Conservation (phyloP, 2,797 vertebrate genomes). For the Spinibarbus caldwelli region DNA sequence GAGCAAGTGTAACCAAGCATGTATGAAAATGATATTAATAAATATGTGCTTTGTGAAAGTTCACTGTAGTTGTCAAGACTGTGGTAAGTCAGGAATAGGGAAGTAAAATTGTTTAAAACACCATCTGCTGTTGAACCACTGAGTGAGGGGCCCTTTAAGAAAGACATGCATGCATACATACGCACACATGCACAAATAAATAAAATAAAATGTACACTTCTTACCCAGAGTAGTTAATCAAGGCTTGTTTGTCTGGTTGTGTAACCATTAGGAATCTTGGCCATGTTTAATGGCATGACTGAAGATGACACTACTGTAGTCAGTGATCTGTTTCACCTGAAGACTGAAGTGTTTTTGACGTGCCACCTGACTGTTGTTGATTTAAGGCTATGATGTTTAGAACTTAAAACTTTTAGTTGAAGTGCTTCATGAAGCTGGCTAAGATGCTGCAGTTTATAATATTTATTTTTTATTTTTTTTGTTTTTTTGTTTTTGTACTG, state of each 20-base stretch:
- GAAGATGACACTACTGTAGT: not conserved
- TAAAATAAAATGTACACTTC: too few species aligned
- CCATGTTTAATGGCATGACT: constrained; percentile 3
- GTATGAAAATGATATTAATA: not conserved
- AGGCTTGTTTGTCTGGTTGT: not conserved
- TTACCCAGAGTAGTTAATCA: not conserved
- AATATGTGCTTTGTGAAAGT: not conserved
- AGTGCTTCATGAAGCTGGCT: fast-evolving
- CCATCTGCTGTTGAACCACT: too few species aligned
- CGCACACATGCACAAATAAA: too few species aligned
- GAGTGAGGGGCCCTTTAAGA: not conserved
- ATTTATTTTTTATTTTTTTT: too few species aligned
- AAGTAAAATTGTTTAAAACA: not conserved
- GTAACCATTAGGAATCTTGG: not conserved
- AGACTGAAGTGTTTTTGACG: not conserved
- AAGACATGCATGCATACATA: too few species aligned
- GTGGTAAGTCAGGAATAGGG: not conserved
- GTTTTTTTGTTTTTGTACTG: too few species aligned
- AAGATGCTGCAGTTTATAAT: not conserved
- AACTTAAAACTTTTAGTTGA: too few species aligned
- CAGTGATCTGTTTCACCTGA: not conserved
- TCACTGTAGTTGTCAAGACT: not conserved
- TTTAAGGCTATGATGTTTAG: not conserved
- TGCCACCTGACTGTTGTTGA: not conserved
- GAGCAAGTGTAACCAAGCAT: not conserved